Evolutionary conservation across 2,888 invertebrate genomes (phyloP), one percentile per base, ranked within the genome.

Genomic region (Amphipyra berbera): DNA sequence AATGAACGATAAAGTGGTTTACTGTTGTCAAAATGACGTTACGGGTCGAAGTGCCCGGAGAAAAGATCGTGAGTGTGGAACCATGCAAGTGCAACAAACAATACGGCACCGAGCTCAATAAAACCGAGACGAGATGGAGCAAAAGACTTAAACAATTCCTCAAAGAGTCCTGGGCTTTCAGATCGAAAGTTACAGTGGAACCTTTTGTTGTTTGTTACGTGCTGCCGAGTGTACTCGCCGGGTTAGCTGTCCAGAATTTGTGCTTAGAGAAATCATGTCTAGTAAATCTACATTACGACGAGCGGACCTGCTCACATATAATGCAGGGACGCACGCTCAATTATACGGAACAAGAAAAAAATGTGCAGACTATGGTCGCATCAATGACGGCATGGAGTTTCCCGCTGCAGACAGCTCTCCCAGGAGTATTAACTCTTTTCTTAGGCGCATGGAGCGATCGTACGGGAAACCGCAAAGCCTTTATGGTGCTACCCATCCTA

Each of bases 161-260:
- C 10, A 93, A 93, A 83, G 85, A 89, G 68, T 82, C 90, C 70
- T 94, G 95, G 94, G 85, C 87, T 33, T 85, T 93, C 68, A 88
- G 90, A 83, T 87, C 92, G 10, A 92, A 93, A 85, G 78, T 95
- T 38, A 96, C 96, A n/a, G 96, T 97, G 30, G 97, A 97, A 86
- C 97, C 97, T 6, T 96, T 96, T 76, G 91, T 97, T 54, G 93
- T 96, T 55, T 96, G 96, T 82, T 97, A 96, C 81, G 91, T 96
- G 48, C 89, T 96, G 82, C 96, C 96, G 48, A 96, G 96, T 87
- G 96, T 96, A 1, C 89, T 96, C 13, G 97, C 97, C 0, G 96
- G 96, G 35, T 87, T 96, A 45, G 96, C 96, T 7, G 91, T 96
- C 35, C 92, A 94, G 71, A 95, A 95, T 81, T 82, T 96, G 69